phyloP scores from a whole-genome alignment of 2,113 vertebrate genomes.

The Laticauda laticaudata region DNA sequence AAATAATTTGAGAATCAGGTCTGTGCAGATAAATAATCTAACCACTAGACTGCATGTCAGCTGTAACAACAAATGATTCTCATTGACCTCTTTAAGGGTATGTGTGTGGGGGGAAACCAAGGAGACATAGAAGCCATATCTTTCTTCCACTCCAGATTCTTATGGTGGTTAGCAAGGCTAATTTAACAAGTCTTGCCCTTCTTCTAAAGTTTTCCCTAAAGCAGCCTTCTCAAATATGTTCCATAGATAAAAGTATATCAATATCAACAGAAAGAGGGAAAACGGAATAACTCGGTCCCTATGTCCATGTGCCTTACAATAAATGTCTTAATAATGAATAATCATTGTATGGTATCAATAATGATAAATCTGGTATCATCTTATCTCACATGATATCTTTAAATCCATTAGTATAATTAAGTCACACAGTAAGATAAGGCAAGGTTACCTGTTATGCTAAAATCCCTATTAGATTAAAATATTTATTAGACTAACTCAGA shows the following conservation, averaged over 20 bases:
- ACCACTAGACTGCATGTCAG: not conserved
- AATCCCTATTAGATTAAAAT: not conserved
- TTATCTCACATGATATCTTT: not conserved
- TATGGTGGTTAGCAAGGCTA: not conserved
- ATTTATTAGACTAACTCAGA: not conserved
- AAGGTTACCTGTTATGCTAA: not conserved
- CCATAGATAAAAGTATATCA: not conserved
- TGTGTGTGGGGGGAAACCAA: not conserved
- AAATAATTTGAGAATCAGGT: not conserved
- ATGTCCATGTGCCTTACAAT: not conserved
- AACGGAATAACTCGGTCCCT: not conserved
- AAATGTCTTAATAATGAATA: not conserved
- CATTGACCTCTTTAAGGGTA: not conserved
- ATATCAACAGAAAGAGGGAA: not conserved
- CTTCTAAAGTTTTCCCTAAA: not conserved
- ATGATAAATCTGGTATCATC: not conserved
- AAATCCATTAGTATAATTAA: not conserved
- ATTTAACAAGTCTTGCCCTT: not conserved
- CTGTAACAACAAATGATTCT: not conserved
- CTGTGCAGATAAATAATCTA: not conserved
- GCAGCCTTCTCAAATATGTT: not conserved
- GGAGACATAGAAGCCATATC: not conserved
- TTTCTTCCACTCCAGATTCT: not conserved
- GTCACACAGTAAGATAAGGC: not conserved
- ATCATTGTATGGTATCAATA: too few relatives aligned